Evolutionary conservation across 2,113 vertebrate genomes (phyloP).

Genomic region (Pteropus alecto): DNA sequence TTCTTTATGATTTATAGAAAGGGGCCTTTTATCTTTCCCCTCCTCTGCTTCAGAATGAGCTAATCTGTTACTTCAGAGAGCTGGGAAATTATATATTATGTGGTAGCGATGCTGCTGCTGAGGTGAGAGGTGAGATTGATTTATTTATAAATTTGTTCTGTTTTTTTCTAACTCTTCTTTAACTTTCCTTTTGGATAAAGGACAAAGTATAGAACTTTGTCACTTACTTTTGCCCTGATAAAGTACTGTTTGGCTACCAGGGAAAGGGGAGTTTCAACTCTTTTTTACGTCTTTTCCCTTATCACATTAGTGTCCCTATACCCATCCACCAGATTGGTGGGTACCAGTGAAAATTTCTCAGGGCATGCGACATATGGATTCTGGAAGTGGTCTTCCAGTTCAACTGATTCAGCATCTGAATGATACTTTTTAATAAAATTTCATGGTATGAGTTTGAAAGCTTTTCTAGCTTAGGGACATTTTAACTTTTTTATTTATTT

Average conservation of each 20-base stretch:
- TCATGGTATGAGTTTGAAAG: background rate
- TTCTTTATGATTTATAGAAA: background rate
- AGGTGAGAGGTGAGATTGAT: background rate
- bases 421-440: background rate
- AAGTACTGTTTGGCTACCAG: background rate
- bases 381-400: background rate
- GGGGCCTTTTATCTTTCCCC: background rate
- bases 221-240: background rate
- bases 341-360: background rate
- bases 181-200: background rate
- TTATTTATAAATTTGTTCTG: background rate
- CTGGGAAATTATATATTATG: background rate
- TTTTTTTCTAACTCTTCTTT: background rate
- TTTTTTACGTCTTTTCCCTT: background rate
- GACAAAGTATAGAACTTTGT: background rate
- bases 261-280: background rate
- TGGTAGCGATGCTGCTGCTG: background rate
- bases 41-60: background rate
- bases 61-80: background rate
- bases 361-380: background rate
- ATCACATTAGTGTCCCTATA: background rate
- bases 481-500: background rate
- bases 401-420: background rate
- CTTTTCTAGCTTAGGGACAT: background rate
- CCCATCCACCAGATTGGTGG: background rate